Evolutionary conservation across 2,797 vertebrate species (phyloP).

Genomic region (Rhadinocentrus ornatus): DNA sequence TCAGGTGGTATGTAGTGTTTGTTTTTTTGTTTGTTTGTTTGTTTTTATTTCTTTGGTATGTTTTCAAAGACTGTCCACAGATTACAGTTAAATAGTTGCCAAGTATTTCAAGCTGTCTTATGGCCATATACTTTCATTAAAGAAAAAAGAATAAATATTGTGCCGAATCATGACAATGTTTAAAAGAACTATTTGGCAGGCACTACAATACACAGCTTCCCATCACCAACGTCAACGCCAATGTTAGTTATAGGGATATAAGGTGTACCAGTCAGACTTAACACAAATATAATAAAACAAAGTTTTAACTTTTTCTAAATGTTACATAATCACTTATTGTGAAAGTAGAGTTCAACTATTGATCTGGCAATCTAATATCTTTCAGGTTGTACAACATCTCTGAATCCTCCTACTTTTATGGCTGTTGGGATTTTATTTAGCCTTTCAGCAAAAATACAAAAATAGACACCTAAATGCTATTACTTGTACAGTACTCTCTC

Average conservation of each 20-base stretch:
- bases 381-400: neutral
- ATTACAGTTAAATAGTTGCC: neutral
- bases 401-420: neutral
- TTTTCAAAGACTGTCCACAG: neutral
- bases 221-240: neutral
- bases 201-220: neutral
- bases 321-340: neutral
- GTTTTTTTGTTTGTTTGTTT: too few species aligned
- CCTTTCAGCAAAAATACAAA: neutral
- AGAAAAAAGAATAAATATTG: neutral
- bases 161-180: neutral
- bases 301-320: neutral
- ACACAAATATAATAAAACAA: neutral
- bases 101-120: neutral
- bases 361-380: neutral
- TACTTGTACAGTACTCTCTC: neutral
- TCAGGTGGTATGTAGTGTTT: neutral
- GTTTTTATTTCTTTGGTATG: neutral
- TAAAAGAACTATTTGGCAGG: neutral
- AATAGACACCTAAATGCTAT: neutral
- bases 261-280: neutral
- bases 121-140: neutral
- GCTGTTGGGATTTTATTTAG: neutral
- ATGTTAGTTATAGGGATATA: too few species aligned
- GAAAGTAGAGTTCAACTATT: neutral